Base-by-base conservation (phyloP, 2,888 invertebrate genomes). In the Agonopterix subpropinquella region DNA sequence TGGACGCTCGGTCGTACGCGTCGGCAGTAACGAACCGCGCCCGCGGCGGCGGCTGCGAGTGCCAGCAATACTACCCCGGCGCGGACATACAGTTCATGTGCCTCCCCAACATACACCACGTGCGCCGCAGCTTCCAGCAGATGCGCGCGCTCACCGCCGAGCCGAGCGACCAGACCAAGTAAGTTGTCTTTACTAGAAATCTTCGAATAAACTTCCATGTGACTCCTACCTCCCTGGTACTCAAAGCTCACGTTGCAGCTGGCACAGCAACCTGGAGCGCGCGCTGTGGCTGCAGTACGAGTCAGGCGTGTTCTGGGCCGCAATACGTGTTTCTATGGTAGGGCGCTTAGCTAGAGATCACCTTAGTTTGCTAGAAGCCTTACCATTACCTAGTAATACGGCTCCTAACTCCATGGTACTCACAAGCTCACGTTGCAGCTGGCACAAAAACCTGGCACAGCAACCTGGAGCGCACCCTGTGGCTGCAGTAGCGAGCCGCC, bases 21-120 rank as follows among this genome's bases (percentile, higher is more conserved):
- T 97, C 98, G 0, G 98, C 99, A 0, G 95, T 98, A 39, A 98
- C 98, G 13, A 99, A 99, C 87, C 90, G 98, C 56, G 98, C 98
- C 0, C 93, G 98, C 56, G 98, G 99, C 48, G 99, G 99, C 42
- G 99, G 99, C 46, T 97, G 96, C 80, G 99, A 99, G 78, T 98
- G 96, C 76, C 92, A 94, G 47, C 98, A 98, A 80, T 98, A 98
- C 90, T 99, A 99, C 89, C 95, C 95, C 1, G 93, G 93, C 67
- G 96, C 98, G 59, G 98, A 98, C 84, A 96, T 99, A 50, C 95
- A 96, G 84, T 99, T 98, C 81, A 98, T 99, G 97, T 95, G 95
- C 76, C 90, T 99, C 75, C 97, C 98, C 48, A 99, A 99, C 86
- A 99, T 99, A 63, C 99, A 99, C 85, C 93, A 95, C 65, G 96